A percentile compares a stretch with the other conserved stretches of the same genome.
phyloP scores from a whole-genome alignment of 2,888 invertebrate genomes.

The Pandemis cinnamomeana region DNA sequence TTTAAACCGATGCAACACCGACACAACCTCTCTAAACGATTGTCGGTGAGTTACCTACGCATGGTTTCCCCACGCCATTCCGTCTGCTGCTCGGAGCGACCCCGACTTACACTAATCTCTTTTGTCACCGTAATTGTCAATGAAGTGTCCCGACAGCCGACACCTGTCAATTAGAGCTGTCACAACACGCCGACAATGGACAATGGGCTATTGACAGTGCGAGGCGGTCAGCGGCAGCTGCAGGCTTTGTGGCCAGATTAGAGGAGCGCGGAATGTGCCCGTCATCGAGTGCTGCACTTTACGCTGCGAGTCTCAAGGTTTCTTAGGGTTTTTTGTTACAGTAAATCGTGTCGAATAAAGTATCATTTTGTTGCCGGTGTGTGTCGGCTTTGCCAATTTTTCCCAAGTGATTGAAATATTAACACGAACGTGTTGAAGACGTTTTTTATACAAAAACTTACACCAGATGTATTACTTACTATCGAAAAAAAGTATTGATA shows the following conservation, averaged over 20 bases:
- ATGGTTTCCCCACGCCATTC: background rate
- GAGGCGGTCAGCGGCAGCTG: constrained; percentile 8
- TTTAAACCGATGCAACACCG: too few species aligned
- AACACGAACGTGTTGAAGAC: too few species aligned
- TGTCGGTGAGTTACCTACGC: too few species aligned
- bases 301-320: background rate
- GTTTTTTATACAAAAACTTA: too few species aligned
- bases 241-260: background rate
- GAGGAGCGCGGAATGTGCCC: background rate
- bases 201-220: background rate
- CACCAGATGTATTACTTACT: too few species aligned
- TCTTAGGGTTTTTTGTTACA: background rate
- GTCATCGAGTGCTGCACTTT: constrained; percentile 4
- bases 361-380: too few species aligned
- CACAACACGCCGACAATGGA: constrained; percentile 4
- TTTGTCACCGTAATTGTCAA: constrained; percentile 7
- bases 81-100: background rate
- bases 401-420: too few species aligned
- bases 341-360: background rate
- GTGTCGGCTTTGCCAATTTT: too few species aligned
- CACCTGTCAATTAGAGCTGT: constrained; percentile 21
- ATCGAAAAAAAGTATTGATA: too few species aligned
- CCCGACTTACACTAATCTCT: constrained; percentile 21
- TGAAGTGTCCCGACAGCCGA: constrained; percentile 4
- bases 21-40: too few species aligned